A percentile compares a stretch with the other conserved stretches of the same genome.
These are phyloP conservation scores for Spilarctia lutea DNA, from an alignment of 2,888 invertebrate species.

Conservation along the genomic window DNA sequence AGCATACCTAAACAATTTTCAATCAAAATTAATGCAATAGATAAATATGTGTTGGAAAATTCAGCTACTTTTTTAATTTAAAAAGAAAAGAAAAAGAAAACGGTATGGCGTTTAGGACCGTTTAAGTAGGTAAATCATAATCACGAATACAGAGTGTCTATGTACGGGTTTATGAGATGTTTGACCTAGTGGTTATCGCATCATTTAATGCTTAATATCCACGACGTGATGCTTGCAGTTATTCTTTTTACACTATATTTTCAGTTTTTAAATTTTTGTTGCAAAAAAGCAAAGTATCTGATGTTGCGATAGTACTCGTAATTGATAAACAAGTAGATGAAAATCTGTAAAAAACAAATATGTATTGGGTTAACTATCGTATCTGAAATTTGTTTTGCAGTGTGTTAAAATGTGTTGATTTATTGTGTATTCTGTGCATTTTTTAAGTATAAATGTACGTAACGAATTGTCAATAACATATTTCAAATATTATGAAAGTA, in stretches of 20 bases:
- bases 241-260: neutral
- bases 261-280: neutral
- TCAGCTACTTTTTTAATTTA: neutral
- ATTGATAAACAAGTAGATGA: too few species aligned
- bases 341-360: too few species aligned
- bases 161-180: slow-evolving; percentile 66
- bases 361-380: too few species aligned
- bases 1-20: too few species aligned
- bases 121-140: slow-evolving; percentile 64
- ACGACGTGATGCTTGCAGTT: slow-evolving; percentile 35
- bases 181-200: slow-evolving; percentile 81
- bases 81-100: slow-evolving; percentile 16
- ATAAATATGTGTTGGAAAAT: neutral
- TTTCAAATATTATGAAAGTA: too few species aligned
- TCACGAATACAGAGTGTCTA: slow-evolving; percentile 63
- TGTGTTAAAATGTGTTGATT: too few species aligned
- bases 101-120: slow-evolving; percentile 31
- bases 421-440: too few species aligned
- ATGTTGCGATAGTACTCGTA: too few species aligned
- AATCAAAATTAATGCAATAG: too few species aligned
- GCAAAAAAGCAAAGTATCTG: neutral
- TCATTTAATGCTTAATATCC: slow-evolving; percentile 66
- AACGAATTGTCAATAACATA: too few species aligned
- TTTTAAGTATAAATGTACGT: too few species aligned
- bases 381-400: too few species aligned